These are phyloP conservation scores for Oikopleura albicans DNA, from an alignment of 23 tunicate genomes.

Conservation along the genomic window DNA sequence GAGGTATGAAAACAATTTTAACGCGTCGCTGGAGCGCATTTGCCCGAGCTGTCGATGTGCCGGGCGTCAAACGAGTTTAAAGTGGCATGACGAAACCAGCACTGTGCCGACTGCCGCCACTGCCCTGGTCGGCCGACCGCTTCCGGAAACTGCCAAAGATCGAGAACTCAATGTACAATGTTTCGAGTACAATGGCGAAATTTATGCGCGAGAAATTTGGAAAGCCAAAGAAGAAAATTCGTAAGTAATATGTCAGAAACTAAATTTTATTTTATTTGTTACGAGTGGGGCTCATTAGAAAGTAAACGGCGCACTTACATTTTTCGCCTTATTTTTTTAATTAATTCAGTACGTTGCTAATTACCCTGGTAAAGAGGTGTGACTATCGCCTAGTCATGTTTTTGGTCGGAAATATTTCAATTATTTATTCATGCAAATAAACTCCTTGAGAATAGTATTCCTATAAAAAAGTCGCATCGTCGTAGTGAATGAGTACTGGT, in stretches of 20 bases:
- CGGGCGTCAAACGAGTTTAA: neutral
- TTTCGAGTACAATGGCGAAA: constrained; percentile 13
- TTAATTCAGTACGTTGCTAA: too few species aligned
- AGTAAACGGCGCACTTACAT: too few species aligned
- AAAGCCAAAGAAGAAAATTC: neutral
- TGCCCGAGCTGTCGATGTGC: constrained; percentile 7
- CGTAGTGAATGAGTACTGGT: too few species aligned
- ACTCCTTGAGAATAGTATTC: too few species aligned
- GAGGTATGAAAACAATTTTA: neutral
- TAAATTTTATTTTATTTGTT: too few species aligned
- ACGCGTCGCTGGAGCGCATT: neutral
- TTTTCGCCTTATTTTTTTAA: too few species aligned
- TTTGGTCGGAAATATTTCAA: too few species aligned
- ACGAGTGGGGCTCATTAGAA: too few species aligned
- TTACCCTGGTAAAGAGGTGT: too few species aligned
- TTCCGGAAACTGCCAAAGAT: neutral
- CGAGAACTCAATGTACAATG: constrained; percentile 9
- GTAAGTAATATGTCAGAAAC: neutral
- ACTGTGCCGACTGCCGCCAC: neutral
- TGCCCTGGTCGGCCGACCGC: neutral
- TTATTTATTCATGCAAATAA: too few species aligned
- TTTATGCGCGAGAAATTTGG: constrained; percentile 13
- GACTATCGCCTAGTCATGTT: too few species aligned
- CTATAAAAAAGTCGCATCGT: too few species aligned
- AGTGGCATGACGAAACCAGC: neutral